Evolutionary conservation across 37 sponge, comb jelly and placozoan species (phyloP), one percentile per base, ranked within the genome.

Genomic region (Trichoplax adhaerens): DNA sequence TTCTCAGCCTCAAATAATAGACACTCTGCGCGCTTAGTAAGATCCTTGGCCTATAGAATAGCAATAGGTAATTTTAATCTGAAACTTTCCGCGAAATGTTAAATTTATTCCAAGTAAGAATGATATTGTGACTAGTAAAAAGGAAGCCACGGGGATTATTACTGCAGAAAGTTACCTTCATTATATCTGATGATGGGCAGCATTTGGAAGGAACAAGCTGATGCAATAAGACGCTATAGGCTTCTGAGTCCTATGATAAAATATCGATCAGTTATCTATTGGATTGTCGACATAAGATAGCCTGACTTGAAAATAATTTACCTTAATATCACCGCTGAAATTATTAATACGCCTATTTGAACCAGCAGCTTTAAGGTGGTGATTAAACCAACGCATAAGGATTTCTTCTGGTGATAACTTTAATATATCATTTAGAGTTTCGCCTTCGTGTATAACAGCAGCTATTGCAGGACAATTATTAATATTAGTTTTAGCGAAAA

Each of bases 401-500:
- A 74, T 62, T n/a, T 74, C 75, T 74, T 74, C 75, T 62, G 75
- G 64, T n/a, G 75, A 65, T 3, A 56, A 53, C 3, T 65, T 66
- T 58, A 74, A 53, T 48, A 74, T 51, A 47, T 63, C 65, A 52
- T 55, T 66, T 74, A 66, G 52, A 69, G 12, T 60, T 60, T 60
- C 12, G 62, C 12, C 12, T 60, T 12, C 10, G 62, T 12, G 12
- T 60, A 12, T 12, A 60, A 60, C 10, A 12, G 12, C 10, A 12
- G 12, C 12, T 12, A 12, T 60, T 29, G 29, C 12, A 60, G 62
- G 62, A 12, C 62, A 60, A 60, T 12, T 60, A 12, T 10, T 12
- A 60, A 60, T 60, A 12, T 60, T 60, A 12, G 12, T 10, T 60
- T 12, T 12, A 12, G 12, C 10, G 12, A 60, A 12, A 12, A 60